phyloP scores from a whole-genome alignment of 1,140 invertebrate species.

The Drosophila sturtevanti region DNA sequence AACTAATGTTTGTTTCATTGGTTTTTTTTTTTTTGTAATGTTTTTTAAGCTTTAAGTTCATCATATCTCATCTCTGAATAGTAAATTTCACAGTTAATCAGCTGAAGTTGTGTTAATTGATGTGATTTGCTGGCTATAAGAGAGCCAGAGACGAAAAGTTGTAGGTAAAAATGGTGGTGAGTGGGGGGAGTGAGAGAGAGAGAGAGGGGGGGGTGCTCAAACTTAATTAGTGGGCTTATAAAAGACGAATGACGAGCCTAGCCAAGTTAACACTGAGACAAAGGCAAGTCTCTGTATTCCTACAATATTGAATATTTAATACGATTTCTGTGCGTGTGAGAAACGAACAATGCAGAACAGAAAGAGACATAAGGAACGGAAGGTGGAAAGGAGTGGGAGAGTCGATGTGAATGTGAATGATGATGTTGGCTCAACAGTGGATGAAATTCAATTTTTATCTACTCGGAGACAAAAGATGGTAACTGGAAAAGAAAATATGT shows the following conservation, averaged over 20 bases:
- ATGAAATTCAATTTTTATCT: slow-evolving; percentile 6
- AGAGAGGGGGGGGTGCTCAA: not conserved
- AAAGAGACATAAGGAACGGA: not conserved
- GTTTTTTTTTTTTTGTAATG: not conserved
- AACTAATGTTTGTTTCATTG: not conserved
- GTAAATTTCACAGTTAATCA: slow-evolving; percentile 23
- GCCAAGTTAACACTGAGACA: slow-evolving; percentile 19
- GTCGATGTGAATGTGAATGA: slow-evolving; percentile 1
- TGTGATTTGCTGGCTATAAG: slow-evolving; percentile 41
- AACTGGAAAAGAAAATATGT: slow-evolving; percentile 8
- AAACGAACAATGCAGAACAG: not conserved
- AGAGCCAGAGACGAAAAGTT: too few species aligned
- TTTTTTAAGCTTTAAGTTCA: slow-evolving; percentile 44
- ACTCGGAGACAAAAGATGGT: not conserved
- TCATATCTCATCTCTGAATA: slow-evolving; percentile 25
- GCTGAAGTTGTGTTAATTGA: slow-evolving; percentile 44
- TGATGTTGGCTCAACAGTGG: slow-evolving; percentile 8
- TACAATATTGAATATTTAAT: slow-evolving; percentile 37
- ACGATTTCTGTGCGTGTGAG: slow-evolving; percentile 11
- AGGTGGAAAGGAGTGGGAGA: not conserved
- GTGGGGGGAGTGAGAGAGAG: not conserved
- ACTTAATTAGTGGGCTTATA: slow-evolving; percentile 58
- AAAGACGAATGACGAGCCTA: slow-evolving; percentile 19
- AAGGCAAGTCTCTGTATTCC: slow-evolving; percentile 25
- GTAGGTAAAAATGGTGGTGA: too few species aligned